A percentile compares a stretch with the other conserved stretches of the same genome.
Conservation (phyloP, 2,113 vertebrate species). For the Mungos mungo region DNA sequence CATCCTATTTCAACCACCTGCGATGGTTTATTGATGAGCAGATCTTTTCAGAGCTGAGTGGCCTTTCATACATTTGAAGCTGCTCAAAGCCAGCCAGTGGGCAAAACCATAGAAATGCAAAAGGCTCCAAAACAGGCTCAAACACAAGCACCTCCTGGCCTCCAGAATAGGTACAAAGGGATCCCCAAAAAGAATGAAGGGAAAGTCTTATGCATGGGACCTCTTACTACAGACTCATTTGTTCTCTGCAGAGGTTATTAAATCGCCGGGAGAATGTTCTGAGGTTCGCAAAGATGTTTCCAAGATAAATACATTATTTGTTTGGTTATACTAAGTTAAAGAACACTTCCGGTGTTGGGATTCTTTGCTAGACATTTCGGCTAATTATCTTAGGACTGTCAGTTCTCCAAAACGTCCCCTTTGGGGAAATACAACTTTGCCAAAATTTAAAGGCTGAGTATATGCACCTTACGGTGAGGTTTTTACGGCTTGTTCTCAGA, state of each 20-base stretch:
- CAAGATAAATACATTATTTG: not conserved
- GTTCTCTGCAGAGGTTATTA: not conserved
- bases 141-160: not conserved
- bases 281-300: not conserved
- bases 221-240: fast-evolving
- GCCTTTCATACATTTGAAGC: not conserved
- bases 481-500: constrained; percentile 77
- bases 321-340: not conserved
- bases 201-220: fast-evolving
- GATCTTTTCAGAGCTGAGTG: not conserved
- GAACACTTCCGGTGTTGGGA: not conserved
- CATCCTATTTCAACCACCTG: not conserved
- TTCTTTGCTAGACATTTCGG: not conserved
- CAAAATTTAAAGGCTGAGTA: not conserved
- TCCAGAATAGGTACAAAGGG: not conserved
- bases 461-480: constrained; percentile 52
- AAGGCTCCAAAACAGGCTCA: not conserved
- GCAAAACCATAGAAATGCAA: not conserved
- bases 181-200: not conserved
- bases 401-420: not conserved
- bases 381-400: not conserved
- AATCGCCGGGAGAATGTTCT: not conserved
- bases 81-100: not conserved
- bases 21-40: not conserved
- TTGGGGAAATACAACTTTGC: not conserved